A percentile compares a stretch with the other conserved stretches of the same genome.
Conservation (phyloP, 2,797 vertebrate genomes). For the Phoeniculus purpureus region DNA sequence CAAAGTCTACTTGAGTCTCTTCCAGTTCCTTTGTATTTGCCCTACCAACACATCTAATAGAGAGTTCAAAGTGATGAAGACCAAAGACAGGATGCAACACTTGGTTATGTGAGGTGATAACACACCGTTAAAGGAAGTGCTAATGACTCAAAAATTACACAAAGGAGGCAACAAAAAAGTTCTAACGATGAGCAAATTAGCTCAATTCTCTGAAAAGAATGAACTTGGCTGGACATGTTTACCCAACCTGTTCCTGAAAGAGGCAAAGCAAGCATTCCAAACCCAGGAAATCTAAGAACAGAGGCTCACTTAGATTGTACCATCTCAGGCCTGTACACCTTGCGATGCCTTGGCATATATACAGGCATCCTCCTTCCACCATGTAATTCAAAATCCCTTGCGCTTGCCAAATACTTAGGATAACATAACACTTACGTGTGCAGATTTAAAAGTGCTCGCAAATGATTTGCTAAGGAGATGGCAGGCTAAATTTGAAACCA, state of each 20-base stretch:
- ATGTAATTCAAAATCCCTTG: not conserved
- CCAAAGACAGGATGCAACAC: not conserved
- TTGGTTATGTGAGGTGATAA: not conserved
- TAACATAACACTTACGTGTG: not conserved
- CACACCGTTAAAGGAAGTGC: rapidly evolving
- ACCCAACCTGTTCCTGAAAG: not conserved
- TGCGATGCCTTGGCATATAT: not conserved
- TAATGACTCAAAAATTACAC: constrained; percentile 18
- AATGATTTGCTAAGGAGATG: constrained; percentile 15
- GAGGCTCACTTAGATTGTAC: not conserved
- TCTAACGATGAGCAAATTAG: not conserved
- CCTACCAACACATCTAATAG: not conserved
- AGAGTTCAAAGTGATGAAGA: constrained; percentile 29
- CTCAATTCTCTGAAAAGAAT: not conserved
- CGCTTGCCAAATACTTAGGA: not conserved
- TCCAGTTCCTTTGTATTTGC: not conserved
- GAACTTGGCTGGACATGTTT: not conserved
- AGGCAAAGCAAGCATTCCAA: not conserved
- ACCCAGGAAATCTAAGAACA: not conserved
- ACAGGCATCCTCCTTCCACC: not conserved
- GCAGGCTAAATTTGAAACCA: constrained; percentile 32
- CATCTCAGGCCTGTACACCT: not conserved
- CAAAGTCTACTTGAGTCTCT: not conserved
- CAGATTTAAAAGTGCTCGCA: not conserved
- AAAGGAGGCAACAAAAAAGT: not conserved